Evolutionary conservation across 92 coral and sea anemone species (phyloP).

Genomic region (Palythoa grandiflora): DNA sequence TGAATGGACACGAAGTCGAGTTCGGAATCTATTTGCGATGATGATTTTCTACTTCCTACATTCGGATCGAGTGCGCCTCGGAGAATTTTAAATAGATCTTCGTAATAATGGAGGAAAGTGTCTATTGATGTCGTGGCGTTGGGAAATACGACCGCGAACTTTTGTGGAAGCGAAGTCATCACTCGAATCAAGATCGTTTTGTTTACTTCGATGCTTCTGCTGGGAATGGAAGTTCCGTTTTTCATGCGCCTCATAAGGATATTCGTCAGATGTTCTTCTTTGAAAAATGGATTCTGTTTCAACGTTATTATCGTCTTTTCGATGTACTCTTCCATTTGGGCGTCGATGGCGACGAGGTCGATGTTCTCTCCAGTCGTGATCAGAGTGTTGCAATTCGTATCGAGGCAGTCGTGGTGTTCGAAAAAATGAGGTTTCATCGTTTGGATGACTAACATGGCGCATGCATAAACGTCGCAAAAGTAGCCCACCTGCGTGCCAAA

Average conservation of each 20-base stretch:
- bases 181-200: neutral
- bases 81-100: neutral
- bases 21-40: neutral
- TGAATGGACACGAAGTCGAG: neutral
- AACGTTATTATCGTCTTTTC: neutral
- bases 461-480: slow-evolving; percentile 16
- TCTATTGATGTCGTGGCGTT: neutral
- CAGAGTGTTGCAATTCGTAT: neutral
- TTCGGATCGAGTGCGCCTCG: neutral
- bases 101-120: neutral
- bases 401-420: neutral
- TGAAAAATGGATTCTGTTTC: slow-evolving; percentile 1
- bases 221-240: neutral
- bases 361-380: neutral
- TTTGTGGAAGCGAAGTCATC: neutral
- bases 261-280: neutral
- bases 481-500: neutral
- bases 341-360: neutral
- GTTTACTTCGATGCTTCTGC: neutral
- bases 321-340: neutral
- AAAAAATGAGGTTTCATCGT: neutral
- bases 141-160: neutral
- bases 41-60: neutral
- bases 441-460: neutral
- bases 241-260: neutral